Evolutionary conservation across 30 jellyfish, hydroid and myxozoan species (phyloP).

Genomic region (Sanderia malayensis): DNA sequence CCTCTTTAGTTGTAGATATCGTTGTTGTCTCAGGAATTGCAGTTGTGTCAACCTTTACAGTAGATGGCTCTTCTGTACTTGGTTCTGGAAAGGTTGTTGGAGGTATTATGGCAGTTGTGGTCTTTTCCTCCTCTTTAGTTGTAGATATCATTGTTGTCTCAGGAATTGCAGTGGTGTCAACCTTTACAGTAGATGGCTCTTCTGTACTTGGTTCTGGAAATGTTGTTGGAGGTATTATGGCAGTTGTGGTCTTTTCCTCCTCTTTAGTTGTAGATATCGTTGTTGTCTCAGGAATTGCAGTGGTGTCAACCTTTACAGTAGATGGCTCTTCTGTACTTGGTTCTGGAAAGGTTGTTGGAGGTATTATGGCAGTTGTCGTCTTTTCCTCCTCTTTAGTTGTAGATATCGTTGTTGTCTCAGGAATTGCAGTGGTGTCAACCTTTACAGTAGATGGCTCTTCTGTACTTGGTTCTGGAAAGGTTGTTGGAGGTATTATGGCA

Average conservation of each 20-base stretch:
- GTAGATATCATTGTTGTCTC: background rate
- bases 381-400: background rate
- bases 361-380: too few species aligned
- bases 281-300: background rate
- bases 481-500: too few species aligned
- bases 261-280: too few species aligned
- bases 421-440: constrained; percentile 4
- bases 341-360: too few species aligned
- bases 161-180: background rate
- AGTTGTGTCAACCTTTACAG: background rate
- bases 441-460: background rate
- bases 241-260: too few species aligned
- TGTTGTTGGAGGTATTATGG: background rate
- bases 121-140: too few species aligned
- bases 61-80: background rate
- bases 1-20: too few species aligned
- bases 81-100: background rate
- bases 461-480: background rate
- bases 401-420: background rate
- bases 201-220: background rate
- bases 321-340: background rate
- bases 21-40: background rate
- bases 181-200: background rate
- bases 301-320: background rate
- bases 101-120: background rate